A percentile compares a stretch with the other conserved stretches of the same genome.
Conservation (phyloP, 2,888 invertebrate genomes). For the Diaprepes abbreviatus region DNA sequence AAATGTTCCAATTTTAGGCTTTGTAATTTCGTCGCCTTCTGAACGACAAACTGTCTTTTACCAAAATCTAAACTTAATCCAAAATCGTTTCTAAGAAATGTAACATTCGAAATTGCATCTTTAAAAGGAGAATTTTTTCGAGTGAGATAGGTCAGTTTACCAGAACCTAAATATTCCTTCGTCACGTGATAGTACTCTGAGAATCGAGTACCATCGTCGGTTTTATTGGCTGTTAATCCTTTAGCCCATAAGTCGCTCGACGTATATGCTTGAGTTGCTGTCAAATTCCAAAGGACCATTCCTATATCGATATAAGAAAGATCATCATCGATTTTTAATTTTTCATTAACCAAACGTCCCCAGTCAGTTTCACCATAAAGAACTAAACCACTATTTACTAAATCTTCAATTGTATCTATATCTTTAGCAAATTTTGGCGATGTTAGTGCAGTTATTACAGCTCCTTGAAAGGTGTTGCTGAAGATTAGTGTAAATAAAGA, state of each 20-base stretch:
- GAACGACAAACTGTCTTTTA: no score
- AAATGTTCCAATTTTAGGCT: no score
- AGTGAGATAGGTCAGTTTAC: slow-evolving; percentile 12
- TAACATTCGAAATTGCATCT: not conserved
- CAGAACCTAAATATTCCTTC: not conserved
- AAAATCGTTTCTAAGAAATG: slow-evolving; percentile 22
- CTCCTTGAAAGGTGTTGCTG: no score
- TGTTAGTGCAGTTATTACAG: no score
- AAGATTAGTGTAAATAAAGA: no score
- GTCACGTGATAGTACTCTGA: slow-evolving; percentile 11
- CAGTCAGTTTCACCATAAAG: slow-evolving; percentile 28
- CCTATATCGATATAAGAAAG: no score
- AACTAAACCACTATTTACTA: no score
- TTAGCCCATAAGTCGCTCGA: no score
- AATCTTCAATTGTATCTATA: no score
- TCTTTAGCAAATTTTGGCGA: no score
- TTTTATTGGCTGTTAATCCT: no score
- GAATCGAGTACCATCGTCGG: slow-evolving; percentile 13
- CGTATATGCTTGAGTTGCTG: slow-evolving; percentile 17
- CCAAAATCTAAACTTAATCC: slow-evolving; percentile 31
- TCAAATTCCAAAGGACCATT: slow-evolving; percentile 4
- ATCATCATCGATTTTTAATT: not conserved
- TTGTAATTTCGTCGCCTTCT: no score
- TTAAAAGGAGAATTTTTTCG: slow-evolving; percentile 27
- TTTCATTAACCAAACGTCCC: slow-evolving; percentile 7